phyloP scores from a whole-genome alignment of 64 coral and sea anemone species.

The Trachythela sp. region DNA sequence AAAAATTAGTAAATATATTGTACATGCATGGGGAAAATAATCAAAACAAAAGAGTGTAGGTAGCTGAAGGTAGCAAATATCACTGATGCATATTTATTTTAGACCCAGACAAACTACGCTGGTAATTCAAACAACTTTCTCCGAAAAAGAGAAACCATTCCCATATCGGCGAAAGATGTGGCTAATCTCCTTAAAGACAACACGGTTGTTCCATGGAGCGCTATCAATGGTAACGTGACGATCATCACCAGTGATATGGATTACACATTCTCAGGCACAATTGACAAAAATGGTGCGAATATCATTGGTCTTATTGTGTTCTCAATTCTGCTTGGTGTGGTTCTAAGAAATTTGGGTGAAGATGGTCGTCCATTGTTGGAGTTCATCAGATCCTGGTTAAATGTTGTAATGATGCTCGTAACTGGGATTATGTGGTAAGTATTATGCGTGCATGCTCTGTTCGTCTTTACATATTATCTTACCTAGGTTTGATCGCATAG shows the following conservation, averaged over 20 bases:
- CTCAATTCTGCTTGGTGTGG: background rate
- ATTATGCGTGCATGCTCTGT: background rate
- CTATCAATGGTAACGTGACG: background rate
- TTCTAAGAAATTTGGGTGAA: background rate
- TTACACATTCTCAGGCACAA: background rate
- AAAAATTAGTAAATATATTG: too few species aligned
- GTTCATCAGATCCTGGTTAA: background rate
- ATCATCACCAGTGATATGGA: background rate
- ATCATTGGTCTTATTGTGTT: background rate
- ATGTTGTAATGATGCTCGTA: background rate
- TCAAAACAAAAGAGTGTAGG: too few species aligned
- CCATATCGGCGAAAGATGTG: background rate
- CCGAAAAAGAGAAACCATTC: background rate
- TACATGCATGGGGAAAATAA: too few species aligned
- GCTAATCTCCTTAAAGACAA: background rate
- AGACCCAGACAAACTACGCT: background rate
- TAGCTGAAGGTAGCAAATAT: too few species aligned
- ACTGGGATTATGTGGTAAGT: background rate
- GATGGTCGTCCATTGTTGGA: background rate
- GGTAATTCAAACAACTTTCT: background rate
- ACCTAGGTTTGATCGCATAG: background rate
- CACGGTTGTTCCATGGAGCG: background rate
- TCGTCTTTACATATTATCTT: background rate
- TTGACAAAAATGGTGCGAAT: background rate
- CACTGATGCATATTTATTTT: too few species aligned